Evolutionary conservation across 1,140 invertebrate species (phyloP).

Genomic region (Microvelia longipes): DNA sequence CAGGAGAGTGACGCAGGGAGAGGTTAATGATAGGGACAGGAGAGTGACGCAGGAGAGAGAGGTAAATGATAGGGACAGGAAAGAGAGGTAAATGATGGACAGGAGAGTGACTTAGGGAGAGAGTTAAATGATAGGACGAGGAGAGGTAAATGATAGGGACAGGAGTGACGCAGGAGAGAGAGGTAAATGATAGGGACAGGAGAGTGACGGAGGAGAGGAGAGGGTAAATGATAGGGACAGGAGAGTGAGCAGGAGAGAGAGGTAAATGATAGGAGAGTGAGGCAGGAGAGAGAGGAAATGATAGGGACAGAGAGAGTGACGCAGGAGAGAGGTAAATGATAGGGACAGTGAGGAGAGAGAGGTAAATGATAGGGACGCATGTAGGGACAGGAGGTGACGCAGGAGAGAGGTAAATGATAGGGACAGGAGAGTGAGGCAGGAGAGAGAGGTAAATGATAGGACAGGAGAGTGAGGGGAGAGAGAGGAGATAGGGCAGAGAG

Average conservation of each 20-base stretch:
- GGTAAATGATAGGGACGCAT: not conserved
- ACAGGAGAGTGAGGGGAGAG: not conserved
- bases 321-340: not conserved
- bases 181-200: not conserved
- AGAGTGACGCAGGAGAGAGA: not conserved
- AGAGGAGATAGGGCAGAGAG: not conserved
- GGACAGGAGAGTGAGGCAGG: not conserved
- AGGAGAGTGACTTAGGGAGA: conserved; percentile 4
- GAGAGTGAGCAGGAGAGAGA: not conserved
- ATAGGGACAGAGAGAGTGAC: not conserved
- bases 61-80: not conserved
- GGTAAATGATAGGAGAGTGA: not conserved
- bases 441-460: not conserved
- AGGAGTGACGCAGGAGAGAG: conserved; percentile 1
- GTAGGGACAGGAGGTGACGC: not conserved
- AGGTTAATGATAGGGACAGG: not conserved
- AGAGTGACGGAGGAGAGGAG: conserved; percentile 4
- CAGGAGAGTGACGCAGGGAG: not conserved
- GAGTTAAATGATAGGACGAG: not conserved
- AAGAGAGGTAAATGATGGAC: not conserved
- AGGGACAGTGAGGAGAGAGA: not conserved
- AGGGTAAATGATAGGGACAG: not conserved
- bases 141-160: not conserved
- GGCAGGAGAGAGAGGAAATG: not conserved
- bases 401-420: not conserved